Conservation (phyloP, 2,888 invertebrate genomes). For the Nomada goodeniana region DNA sequence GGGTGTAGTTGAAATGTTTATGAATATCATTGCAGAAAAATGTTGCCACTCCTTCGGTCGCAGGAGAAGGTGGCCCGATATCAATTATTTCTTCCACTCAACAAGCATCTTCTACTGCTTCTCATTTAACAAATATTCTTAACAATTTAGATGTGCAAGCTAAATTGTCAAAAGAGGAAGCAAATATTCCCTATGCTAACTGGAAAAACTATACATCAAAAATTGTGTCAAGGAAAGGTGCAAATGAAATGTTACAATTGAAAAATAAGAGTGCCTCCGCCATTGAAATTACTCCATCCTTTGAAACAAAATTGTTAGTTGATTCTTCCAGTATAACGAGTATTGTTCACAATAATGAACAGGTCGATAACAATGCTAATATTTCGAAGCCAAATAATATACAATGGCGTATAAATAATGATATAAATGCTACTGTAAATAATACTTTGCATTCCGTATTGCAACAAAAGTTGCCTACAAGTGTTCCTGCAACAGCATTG, state of each 20-base stretch:
- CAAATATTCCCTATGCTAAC: background rate
- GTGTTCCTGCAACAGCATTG: background rate
- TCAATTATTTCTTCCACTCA: slow-evolving; percentile 19
- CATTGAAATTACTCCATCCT: background rate
- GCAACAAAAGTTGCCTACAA: slow-evolving; percentile 10
- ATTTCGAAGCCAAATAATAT: slow-evolving; percentile 9
- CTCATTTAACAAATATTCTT: background rate
- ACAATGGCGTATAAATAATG: background rate
- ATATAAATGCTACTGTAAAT: slow-evolving; percentile 22
- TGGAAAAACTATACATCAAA: slow-evolving; percentile 44
- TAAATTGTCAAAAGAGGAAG: slow-evolving; percentile 18
- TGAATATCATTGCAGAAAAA: slow-evolving; percentile 40
- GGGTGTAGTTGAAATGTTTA: background rate
- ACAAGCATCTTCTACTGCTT: slow-evolving; percentile 4
- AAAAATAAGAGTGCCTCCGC: slow-evolving; percentile 7
- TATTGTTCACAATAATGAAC: slow-evolving; percentile 10
- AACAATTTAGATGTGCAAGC: background rate
- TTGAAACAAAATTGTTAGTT: slow-evolving; percentile 3
- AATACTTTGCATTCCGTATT: background rate
- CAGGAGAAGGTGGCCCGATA: slow-evolving; percentile 66
- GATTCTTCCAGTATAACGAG: slow-evolving; percentile 27
- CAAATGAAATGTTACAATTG: slow-evolving; percentile 13
- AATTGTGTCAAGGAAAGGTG: slow-evolving; percentile 60
- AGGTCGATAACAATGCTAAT: background rate
- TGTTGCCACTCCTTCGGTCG: slow-evolving; percentile 30